Percentiles rank a stretch among this genome's conserved stretches.
Evolutionary conservation across 2,113 vertebrate species (phyloP).

Genomic region (Eulacestoma nigropectus): DNA sequence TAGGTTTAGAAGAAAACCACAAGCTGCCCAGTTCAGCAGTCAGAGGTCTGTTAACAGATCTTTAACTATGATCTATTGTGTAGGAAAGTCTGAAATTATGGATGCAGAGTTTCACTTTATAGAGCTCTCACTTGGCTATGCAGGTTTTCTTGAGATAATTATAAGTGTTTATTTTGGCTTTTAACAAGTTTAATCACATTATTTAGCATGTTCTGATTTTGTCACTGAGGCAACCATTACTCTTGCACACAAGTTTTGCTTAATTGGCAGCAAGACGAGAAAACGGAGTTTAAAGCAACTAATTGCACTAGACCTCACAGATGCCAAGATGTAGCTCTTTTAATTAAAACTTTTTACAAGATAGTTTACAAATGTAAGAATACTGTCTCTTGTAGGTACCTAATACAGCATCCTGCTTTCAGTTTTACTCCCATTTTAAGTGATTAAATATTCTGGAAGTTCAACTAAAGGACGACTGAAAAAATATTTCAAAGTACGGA

Average conservation of each 20-base stretch:
- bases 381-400: conserved; percentile 20
- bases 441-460: not conserved
- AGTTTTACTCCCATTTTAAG: not conserved
- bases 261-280: conserved; percentile 25
- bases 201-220: conserved; percentile 75
- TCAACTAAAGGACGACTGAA: not conserved
- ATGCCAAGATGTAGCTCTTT: not conserved
- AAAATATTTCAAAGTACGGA: not conserved
- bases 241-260: conserved; percentile 9
- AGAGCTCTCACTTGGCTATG: conserved; percentile 56
- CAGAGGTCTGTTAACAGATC: conserved; percentile 81
- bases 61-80: conserved; percentile 77
- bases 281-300: conserved; percentile 1
- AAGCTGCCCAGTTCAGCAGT: conserved; percentile 67
- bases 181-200: conserved; percentile 83
- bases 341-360: conserved; percentile 28
- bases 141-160: conserved; percentile 74
- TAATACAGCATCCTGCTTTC: not conserved
- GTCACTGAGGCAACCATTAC: conserved; percentile 58
- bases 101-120: conserved; percentile 66
- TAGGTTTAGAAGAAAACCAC: conserved; percentile 72
- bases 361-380: conserved; percentile 16
- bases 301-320: conserved; percentile 35
- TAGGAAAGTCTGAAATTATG: conserved; percentile 64
- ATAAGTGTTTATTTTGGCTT: conserved; percentile 83